These are phyloP conservation scores for Sinosuthora webbiana DNA, from an alignment of 2,113 vertebrate species.

Conservation along the genomic window DNA sequence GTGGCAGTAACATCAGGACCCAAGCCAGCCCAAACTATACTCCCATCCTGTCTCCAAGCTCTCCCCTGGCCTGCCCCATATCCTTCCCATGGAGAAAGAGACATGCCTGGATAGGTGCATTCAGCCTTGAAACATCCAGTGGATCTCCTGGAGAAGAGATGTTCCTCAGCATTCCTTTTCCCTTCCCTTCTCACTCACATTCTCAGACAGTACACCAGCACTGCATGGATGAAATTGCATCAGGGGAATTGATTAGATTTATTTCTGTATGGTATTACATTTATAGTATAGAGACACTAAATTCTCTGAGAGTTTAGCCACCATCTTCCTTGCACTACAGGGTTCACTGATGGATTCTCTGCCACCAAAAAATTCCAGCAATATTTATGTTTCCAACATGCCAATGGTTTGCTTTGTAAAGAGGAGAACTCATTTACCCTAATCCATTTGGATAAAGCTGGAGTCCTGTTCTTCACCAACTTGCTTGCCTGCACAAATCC, in stretches of 20 bases:
- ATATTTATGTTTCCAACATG: background rate
- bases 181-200: background rate
- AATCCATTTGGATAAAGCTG: background rate
- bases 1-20: background rate
- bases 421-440: background rate
- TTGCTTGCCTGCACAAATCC: background rate
- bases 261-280: background rate
- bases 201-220: background rate
- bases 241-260: background rate
- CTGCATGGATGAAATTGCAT: background rate
- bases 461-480: background rate
- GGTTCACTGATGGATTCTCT: background rate
- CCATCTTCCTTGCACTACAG: background rate
- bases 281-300: background rate
- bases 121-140: background rate
- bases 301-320: background rate
- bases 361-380: background rate
- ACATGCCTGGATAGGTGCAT: accelerated
- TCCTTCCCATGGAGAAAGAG: background rate
- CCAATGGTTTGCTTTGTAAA: background rate
- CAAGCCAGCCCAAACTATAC: background rate
- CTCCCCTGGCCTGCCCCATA: accelerated
- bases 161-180: background rate
- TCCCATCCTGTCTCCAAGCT: background rate
- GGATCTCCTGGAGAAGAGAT: background rate